Evolutionary conservation across 2,797 vertebrate genomes (phyloP).

Genomic region (Vespertilio murinus): DNA sequence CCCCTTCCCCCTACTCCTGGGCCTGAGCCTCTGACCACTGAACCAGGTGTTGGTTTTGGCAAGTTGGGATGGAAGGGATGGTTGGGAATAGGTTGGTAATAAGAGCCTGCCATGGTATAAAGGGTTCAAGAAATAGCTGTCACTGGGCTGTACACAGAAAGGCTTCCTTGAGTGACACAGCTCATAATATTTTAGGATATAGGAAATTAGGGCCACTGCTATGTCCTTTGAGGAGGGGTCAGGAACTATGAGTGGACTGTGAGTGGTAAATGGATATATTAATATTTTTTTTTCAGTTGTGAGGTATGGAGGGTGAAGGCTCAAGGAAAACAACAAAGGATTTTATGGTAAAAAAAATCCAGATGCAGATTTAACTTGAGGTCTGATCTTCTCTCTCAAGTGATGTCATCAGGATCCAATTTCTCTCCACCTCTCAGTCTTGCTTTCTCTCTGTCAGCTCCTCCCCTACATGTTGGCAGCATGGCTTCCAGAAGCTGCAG

Average conservation of each 20-base stretch:
- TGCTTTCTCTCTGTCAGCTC: not conserved
- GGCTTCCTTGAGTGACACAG: not conserved
- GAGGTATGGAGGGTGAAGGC: not conserved
- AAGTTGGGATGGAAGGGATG: not conserved
- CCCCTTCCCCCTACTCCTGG: not conserved
- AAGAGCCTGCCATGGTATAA: not conserved
- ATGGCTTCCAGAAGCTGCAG: not conserved
- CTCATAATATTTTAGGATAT: not conserved
- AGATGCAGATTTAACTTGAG: not conserved
- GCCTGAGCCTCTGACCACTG: not conserved
- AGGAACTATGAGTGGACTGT: not conserved
- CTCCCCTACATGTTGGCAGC: not conserved
- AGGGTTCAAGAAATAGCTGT: not conserved
- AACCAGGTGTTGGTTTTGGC: not conserved
- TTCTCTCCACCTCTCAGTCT: not conserved
- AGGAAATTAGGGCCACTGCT: not conserved
- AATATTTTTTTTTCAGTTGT: not conserved
- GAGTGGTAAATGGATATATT: not conserved
- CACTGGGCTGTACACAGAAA: not conserved
- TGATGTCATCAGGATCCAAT: not conserved
- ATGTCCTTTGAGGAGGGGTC: not conserved
- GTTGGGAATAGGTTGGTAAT: not conserved
- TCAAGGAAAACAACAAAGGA: not conserved
- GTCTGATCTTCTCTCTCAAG: not conserved
- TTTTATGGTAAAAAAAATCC: not conserved